Percentiles rank a stretch among this genome's conserved stretches.
These are phyloP conservation scores for Drosophila aldrichi DNA, from an alignment of 2,888 invertebrate genomes.

Conservation along the genomic window DNA sequence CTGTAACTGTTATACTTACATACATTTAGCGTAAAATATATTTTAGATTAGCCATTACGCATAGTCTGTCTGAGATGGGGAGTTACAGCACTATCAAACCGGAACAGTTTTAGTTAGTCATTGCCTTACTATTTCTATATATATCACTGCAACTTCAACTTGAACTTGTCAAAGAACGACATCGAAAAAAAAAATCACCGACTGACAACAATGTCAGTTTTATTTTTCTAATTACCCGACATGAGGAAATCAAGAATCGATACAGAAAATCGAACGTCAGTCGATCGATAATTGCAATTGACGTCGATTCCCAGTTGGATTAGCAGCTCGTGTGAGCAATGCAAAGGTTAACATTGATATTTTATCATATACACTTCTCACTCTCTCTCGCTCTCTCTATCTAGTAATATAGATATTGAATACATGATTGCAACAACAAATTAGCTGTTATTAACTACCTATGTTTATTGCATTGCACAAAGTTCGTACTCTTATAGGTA, in stretches of 20 bases:
- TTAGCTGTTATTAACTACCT: constrained; percentile 16
- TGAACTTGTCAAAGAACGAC: background rate
- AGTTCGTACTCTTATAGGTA: constrained; percentile 18
- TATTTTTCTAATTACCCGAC: constrained; percentile 28
- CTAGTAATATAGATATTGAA: background rate
- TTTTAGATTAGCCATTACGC: constrained; percentile 18
- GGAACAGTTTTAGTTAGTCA: constrained; percentile 15
- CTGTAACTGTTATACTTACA: constrained; percentile 13
- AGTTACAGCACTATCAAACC: constrained; percentile 15
- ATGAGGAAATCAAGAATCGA: constrained; percentile 35
- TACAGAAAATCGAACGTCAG: constrained; percentile 17
- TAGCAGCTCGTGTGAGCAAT: constrained; percentile 35
- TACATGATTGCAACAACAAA: constrained; percentile 4
- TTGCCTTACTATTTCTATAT: background rate
- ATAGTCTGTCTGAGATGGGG: constrained; percentile 4
- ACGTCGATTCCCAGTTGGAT: constrained; percentile 3
- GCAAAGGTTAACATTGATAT: constrained; percentile 10
- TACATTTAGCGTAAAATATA: background rate
- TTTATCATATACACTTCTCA: background rate
- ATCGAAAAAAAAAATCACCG: constrained; percentile 21
- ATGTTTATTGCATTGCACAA: constrained; percentile 27
- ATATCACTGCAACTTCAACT: background rate
- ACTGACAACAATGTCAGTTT: constrained; percentile 14
- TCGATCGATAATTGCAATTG: constrained; percentile 30
- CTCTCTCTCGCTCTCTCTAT: background rate